phyloP scores from a whole-genome alignment of 2,888 invertebrate genomes.

The Tipula confusa region DNA sequence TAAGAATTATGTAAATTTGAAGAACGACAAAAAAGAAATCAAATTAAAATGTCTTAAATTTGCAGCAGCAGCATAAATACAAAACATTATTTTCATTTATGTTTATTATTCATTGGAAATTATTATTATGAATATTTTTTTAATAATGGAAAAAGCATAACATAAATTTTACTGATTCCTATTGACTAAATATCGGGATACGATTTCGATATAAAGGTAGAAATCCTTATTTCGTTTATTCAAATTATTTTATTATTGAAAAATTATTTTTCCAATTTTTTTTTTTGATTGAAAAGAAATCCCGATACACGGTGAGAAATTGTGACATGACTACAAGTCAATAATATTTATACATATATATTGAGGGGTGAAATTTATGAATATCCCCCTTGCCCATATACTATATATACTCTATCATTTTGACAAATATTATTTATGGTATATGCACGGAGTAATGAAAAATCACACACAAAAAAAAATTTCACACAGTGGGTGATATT shows the following conservation, averaged over 20 bases:
- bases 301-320: conserved; percentile 28
- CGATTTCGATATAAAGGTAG: neutral
- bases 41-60: neutral
- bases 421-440: neutral
- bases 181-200: neutral
- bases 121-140: conserved; percentile 4
- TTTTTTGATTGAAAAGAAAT: conserved; percentile 30
- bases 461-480: neutral
- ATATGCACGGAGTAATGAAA: neutral
- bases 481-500: conserved; percentile 27
- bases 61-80: neutral
- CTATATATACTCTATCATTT: neutral
- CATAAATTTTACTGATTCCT: neutral
- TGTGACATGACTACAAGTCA: neutral
- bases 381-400: neutral
- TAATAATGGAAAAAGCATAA: neutral
- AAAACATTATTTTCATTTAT: neutral
- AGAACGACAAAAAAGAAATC: neutral
- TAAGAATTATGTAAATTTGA: neutral
- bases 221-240: conserved; percentile 8
- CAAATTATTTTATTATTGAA: neutral
- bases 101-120: neutral
- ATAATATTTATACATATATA: no score
- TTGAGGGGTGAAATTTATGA: neutral
- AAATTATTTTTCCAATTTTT: neutral